Base-by-base conservation (phyloP, 2,797 vertebrate species). In the Myotis planiceps region DNA sequence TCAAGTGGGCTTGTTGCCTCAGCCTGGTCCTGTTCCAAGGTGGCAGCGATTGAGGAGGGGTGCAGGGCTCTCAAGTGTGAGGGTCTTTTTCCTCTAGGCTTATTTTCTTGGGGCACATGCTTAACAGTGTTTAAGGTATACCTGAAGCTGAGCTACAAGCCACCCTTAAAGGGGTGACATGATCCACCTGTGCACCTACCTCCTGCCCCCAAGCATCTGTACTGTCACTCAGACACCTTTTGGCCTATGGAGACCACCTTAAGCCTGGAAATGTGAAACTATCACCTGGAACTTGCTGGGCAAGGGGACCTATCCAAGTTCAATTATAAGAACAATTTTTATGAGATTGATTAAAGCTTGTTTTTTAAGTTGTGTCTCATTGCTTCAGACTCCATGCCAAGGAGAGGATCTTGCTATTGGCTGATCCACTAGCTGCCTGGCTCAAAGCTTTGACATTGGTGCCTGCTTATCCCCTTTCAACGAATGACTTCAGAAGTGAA, bases 201-300 rank as follows among this genome's bases (percentile, higher is more conserved):
- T 97, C 90, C 89, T 84, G 42, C 71, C 34, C 84, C 23, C 14
- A 13, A 65, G 78, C n/a, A 3, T 75, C 90, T 71, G 42, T 39
- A 53, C 83, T 80, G 79, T 90, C 88, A 85, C 25, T 88, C 65
- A 87, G 71, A 94, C 74, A 69, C 93, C 81, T 84, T 84, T 37
- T 82, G 86, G 82, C 76, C 27, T 83, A 49, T 45, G 39, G 94
- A 95, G 83, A 87, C 53, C 3, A 14, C 88, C 91, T 66, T 86
- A 95, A 97, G 95, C 96, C 98, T 98, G 93, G 95, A 97, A 97
- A 98, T 98, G 97, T 98, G 97, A 97, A 94, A 79, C 81, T 32
- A 15, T 97, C 87, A 92, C 92, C 94, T 97, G 78, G 86, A 88
- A 80, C 96, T 94, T 97, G 90, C 83, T 88, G 96, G 86, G 76